Conservation (phyloP, 2,797 vertebrate species). For the Myripristis murdjan region DNA sequence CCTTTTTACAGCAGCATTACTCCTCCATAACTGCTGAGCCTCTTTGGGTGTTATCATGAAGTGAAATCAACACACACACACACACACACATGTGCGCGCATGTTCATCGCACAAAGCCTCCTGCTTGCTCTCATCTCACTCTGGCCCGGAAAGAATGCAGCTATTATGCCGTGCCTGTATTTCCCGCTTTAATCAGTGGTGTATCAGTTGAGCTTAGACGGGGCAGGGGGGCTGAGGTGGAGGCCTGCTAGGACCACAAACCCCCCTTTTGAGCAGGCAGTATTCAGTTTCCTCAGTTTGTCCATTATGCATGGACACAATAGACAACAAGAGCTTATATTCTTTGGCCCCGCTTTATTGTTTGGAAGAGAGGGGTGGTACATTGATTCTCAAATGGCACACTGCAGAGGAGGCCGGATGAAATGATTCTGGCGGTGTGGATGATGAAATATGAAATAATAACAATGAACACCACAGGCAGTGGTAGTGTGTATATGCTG, state of each 20-base stretch:
- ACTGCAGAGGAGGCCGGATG: constrained; percentile 6
- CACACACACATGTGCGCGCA: constrained; percentile 2
- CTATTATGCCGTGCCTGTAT: constrained; percentile 34
- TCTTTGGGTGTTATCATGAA: constrained; percentile 13
- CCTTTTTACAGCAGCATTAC: constrained; percentile 18
- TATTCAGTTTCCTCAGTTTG: constrained; percentile 46
- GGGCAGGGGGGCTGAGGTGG: neutral
- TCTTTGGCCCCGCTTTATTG: constrained; percentile 30
- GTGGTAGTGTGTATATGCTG: neutral
- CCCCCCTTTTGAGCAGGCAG: constrained; percentile 17
- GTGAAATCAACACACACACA: constrained; percentile 7
- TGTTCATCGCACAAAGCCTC: constrained; percentile 19
- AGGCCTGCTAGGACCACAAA: constrained; percentile 17
- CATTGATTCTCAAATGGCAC: constrained; percentile 6
- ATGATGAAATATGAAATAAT: neutral
- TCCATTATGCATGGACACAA: constrained; percentile 51
- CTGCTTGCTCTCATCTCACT: constrained; percentile 1
- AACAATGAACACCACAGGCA: neutral
- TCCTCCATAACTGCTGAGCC: constrained; percentile 3
- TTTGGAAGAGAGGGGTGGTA: neutral
- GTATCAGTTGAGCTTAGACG: constrained; percentile 1
- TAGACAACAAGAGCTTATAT: constrained; percentile 40
- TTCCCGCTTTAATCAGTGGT: constrained; percentile 27
- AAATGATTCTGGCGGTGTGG: neutral
- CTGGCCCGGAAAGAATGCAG: constrained; percentile 11